These are phyloP conservation scores for Fundulus diaphanus DNA, from an alignment of 2,797 vertebrate species.

Conservation along the genomic window DNA sequence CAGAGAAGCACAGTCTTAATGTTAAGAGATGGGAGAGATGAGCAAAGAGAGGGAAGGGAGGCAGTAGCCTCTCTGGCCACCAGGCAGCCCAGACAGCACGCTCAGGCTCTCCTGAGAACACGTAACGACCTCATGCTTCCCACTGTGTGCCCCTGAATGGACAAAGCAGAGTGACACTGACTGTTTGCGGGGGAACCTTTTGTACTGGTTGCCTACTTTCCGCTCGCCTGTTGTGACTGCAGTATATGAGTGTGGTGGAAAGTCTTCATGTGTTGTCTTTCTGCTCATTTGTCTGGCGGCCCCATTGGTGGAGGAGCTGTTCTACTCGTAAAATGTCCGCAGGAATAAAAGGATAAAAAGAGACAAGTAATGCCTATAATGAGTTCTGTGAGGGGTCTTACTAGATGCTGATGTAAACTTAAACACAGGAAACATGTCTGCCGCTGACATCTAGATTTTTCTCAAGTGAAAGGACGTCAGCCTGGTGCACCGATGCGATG, in stretches of 20 bases:
- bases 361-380: background rate
- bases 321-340: background rate
- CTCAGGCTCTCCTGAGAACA: conserved; percentile 48
- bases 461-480: background rate
- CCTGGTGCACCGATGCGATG: background rate
- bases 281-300: conserved; percentile 38
- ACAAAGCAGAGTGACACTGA: conserved; percentile 54
- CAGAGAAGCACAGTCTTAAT: conserved; percentile 76
- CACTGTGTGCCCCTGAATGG: conserved; percentile 43
- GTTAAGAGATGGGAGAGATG: conserved; percentile 75
- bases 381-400: background rate
- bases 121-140: conserved; percentile 32
- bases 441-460: background rate
- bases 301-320: background rate
- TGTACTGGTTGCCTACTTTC: conserved; percentile 45
- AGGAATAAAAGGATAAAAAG: background rate
- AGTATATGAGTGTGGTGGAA: conserved; percentile 30
- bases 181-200: conserved; percentile 51
- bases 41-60: conserved; percentile 58
- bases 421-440: background rate
- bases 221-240: conserved; percentile 40
- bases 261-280: conserved; percentile 27
- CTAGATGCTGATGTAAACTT: background rate
- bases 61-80: conserved; percentile 63
- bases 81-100: conserved; percentile 53